These are phyloP conservation scores for Agriopis aurantiaria DNA, from an alignment of 2,888 invertebrate genomes.

Conservation along the genomic window DNA sequence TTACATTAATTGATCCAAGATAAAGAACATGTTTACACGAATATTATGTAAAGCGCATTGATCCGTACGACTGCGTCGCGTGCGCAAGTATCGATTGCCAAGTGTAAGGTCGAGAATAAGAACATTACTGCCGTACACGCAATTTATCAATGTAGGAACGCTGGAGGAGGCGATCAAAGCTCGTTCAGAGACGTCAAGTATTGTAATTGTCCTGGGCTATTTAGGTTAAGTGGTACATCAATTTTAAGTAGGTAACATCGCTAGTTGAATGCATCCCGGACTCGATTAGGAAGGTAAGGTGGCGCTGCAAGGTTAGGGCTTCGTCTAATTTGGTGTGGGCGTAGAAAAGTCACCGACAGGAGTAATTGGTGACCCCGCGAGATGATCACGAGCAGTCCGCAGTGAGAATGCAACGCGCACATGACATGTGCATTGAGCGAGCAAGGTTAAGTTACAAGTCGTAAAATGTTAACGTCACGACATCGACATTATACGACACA, in stretches of 20 bases:
- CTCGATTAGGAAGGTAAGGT: conserved; percentile 35
- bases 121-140: conserved; percentile 26
- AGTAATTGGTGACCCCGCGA: conserved; percentile 66
- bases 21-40: conserved; percentile 36
- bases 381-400: conserved; percentile 54
- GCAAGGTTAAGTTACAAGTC: conserved; percentile 66
- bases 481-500: conserved; percentile 56
- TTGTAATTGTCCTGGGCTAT: conserved; percentile 23
- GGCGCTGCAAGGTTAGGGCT: conserved; percentile 46
- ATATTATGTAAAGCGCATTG: conserved; percentile 54
- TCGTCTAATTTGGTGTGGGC: conserved; percentile 65
- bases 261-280: conserved; percentile 42
- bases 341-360: conserved; percentile 59
- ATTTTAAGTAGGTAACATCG: conserved; percentile 36
- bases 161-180: conserved; percentile 6
- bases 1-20: conserved; percentile 44
- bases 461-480: conserved; percentile 60
- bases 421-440: conserved; percentile 47
- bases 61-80: conserved; percentile 54
- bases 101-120: conserved; percentile 50
- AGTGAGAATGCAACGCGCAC: conserved; percentile 61
- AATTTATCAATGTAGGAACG: conserved; percentile 18
- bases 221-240: conserved; percentile 41
- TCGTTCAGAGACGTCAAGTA: conserved; percentile 6
- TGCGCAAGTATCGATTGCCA: conserved; percentile 59